Percentiles rank a stretch among this genome's conserved stretches.
Evolutionary conservation across 2,888 invertebrate species (phyloP).

Genomic region (Drosophila dives): DNA sequence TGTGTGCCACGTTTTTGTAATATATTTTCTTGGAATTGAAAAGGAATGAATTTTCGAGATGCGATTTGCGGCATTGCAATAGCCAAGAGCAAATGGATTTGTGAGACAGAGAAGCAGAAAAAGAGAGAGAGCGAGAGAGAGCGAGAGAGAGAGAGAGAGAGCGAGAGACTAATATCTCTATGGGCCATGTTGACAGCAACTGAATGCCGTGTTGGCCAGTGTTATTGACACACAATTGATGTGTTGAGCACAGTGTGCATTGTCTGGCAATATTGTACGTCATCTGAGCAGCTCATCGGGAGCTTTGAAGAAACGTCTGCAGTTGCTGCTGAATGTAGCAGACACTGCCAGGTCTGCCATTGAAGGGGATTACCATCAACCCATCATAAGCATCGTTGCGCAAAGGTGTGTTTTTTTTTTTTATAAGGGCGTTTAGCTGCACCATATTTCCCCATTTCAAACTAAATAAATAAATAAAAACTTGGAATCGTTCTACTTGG

Average conservation of each 20-base stretch:
- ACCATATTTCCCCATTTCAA: not conserved
- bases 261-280: slow-evolving; percentile 49
- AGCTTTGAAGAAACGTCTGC: slow-evolving; percentile 20
- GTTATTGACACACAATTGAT: slow-evolving; percentile 73
- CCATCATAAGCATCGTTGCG: slow-evolving; percentile 27
- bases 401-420: not conserved
- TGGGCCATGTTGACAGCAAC: slow-evolving; percentile 51
- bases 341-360: slow-evolving; percentile 9
- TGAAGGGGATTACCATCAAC: slow-evolving; percentile 38
- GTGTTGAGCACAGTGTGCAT: slow-evolving; percentile 55
- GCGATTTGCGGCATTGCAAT: slow-evolving; percentile 59
- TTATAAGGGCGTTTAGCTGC: not conserved
- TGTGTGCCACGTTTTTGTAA: slow-evolving; percentile 25
- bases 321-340: slow-evolving; percentile 43
- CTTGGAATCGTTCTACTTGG: not conserved
- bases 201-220: slow-evolving; percentile 60
- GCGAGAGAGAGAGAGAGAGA: not conserved
- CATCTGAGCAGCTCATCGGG: slow-evolving; percentile 26
- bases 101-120: not conserved
- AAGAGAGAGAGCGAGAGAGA: not conserved
- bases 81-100: slow-evolving; percentile 32
- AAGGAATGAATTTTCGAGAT: slow-evolving; percentile 68
- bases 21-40: slow-evolving; percentile 49
- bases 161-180: not conserved
- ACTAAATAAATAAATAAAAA: not conserved